Evolutionary conservation across 2,113 vertebrate species (phyloP).

Genomic region (Nothocercus nigrocapillus): DNA sequence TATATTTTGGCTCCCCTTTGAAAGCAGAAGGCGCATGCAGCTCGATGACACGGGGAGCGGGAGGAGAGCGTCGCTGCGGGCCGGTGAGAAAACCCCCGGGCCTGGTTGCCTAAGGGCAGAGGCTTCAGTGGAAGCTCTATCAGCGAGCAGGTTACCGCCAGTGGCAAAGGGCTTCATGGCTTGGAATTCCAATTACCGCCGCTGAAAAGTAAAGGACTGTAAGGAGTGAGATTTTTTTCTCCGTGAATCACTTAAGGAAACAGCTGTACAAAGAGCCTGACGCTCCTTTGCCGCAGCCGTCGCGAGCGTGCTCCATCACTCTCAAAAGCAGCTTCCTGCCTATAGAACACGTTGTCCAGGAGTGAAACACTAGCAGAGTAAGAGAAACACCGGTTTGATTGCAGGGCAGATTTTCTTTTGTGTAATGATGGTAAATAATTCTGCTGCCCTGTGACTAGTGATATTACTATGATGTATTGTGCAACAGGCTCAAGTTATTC

Average conservation of each 20-base stretch:
- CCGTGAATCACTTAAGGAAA: not conserved
- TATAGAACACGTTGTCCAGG: constrained; percentile 24
- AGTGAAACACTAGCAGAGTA: not conserved
- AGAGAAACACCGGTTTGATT: not conserved
- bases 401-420: not conserved
- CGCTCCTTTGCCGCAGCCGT: not conserved
- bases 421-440: not conserved
- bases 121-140: not conserved
- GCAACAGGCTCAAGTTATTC: constrained; percentile 10
- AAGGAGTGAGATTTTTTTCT: not conserved
- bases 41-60: not conserved
- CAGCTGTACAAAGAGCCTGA: not conserved
- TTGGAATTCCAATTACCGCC: not conserved
- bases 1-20: not conserved
- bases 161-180: not conserved
- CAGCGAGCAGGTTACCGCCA: not conserved
- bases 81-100: not conserved
- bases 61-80: not conserved
- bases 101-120: fast-evolving
- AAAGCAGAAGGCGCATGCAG: not conserved
- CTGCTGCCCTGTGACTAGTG: not conserved
- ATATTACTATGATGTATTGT: not conserved
- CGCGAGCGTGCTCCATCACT: not conserved
- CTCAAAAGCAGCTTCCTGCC: not conserved
- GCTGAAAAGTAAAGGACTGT: not conserved